Base-by-base conservation (phyloP, 2,113 vertebrate species). In the Jacana jacana region DNA sequence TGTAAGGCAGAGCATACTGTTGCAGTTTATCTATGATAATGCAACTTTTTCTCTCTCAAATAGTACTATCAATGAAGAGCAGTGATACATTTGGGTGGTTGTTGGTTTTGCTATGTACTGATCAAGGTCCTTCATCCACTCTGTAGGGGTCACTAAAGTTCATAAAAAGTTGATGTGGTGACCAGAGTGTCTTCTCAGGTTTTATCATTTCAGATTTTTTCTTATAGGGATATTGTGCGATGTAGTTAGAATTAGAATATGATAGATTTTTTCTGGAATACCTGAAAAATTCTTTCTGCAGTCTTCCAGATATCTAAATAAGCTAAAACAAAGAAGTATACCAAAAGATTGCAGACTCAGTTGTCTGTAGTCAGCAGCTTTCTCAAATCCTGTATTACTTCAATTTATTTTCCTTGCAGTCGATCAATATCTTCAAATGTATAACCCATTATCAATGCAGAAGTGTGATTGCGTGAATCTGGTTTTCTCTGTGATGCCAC, bases 361-460 rank as follows among this genome's bases (percentile, higher is more conserved):
- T 72, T 82, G 35, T 64, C 68, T 63, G 54, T 77, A 94, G 95
- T 97, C 79, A 97, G 89, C 84, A 80, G 39, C 92, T 98, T 95
- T 84, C 54, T 97, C 81, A 65, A 89, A 93, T 94, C 79, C 48
- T 86, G 54, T 86, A 61, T 94, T 89, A 80, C 76, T 95, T 95
- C 89, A 83, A 81, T 97, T 92, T 94, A 93, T 94, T 95, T 96
- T 95, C 78, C 90, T 86, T 85, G 63, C 46, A 64, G 75, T 48
- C 3, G 54, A 93, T 97, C 93, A 60, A 91, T 97, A 79, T 90
- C 75, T 87, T 91, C 89, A 91, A 95, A 95, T 76, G 60, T 44
- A 93, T 95, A 73, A 70, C 23, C 37, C 69, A 95, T 97, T 97
- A 83, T 93, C 91, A 86, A 87, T 63, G 23, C 83, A 96, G 81